Percentiles rank a stretch among this genome's conserved stretches.
These are phyloP conservation scores for Otus scops DNA, from an alignment of 2,797 vertebrate genomes.

Conservation along the genomic window DNA sequence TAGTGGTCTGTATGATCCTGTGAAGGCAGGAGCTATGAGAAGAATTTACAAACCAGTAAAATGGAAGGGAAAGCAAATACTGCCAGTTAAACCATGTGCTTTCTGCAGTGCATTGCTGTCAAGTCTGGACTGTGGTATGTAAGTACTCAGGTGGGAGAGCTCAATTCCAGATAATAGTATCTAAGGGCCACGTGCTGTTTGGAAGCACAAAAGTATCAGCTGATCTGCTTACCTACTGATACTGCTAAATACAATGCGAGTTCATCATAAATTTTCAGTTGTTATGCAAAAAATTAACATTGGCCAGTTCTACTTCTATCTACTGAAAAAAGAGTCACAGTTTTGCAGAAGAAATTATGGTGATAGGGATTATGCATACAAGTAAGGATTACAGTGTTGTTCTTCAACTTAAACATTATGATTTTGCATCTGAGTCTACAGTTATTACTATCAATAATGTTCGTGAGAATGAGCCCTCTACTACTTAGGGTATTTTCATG, in stretches of 20 bases:
- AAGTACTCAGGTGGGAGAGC: background rate
- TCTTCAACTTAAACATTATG: background rate
- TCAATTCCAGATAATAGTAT: background rate
- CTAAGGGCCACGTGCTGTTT: background rate
- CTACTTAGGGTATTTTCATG: background rate
- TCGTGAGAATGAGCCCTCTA: background rate
- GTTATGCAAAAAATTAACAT: background rate
- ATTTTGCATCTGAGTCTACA: background rate
- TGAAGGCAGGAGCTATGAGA: background rate
- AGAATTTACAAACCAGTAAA: background rate
- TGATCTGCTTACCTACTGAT: background rate
- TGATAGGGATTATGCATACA: background rate
- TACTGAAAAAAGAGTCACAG: background rate
- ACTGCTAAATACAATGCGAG: background rate
- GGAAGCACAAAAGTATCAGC: background rate
- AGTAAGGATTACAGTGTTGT: background rate
- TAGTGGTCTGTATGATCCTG: accelerated
- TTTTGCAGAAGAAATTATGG: background rate
- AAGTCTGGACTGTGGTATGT: background rate
- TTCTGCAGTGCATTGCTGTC: background rate
- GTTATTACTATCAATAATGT: background rate
- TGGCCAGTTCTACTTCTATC: background rate
- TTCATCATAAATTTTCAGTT: background rate
- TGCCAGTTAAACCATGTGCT: background rate
- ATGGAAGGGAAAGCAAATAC: background rate